These are phyloP conservation scores for Meandrusa payeni DNA, from an alignment of 2,888 invertebrate genomes.

Conservation along the genomic window DNA sequence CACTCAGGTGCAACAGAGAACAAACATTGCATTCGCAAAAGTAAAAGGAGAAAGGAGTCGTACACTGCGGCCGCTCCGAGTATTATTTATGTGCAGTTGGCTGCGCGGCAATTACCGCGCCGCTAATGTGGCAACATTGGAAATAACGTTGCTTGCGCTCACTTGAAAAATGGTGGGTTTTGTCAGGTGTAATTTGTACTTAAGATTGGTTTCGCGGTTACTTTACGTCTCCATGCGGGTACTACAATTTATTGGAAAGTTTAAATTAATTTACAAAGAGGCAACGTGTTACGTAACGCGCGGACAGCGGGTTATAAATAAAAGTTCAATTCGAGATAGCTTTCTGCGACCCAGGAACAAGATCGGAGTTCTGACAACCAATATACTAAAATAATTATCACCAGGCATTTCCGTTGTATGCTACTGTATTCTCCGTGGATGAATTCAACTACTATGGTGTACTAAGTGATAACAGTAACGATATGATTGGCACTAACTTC, in stretches of 20 bases:
- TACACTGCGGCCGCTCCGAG: slow-evolving; percentile 26
- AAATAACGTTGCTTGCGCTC: slow-evolving; percentile 39
- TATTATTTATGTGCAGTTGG: slow-evolving; percentile 51
- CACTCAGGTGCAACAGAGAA: slow-evolving; percentile 22
- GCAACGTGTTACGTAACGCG: background rate
- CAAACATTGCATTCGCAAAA: slow-evolving; percentile 30
- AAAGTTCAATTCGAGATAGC: too few species aligned
- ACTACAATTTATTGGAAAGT: slow-evolving; percentile 4
- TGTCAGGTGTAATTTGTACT: slow-evolving; percentile 30
- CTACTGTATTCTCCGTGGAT: too few species aligned
- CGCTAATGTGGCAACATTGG: slow-evolving; percentile 49
- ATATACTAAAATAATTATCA: too few species aligned
- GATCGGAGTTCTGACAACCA: too few species aligned
- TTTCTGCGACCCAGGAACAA: too few species aligned
- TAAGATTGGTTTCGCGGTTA: slow-evolving; percentile 11
- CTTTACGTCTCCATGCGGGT: slow-evolving; percentile 6
- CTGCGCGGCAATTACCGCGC: slow-evolving; percentile 44
- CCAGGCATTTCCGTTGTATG: too few species aligned
- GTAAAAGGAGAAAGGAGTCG: slow-evolving; percentile 30
- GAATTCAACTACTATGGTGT: too few species aligned
- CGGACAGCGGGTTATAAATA: too few species aligned
- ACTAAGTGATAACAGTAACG: too few species aligned
- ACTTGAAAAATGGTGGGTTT: slow-evolving; percentile 33
- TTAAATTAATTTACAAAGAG: slow-evolving; percentile 7
- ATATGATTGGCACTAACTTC: too few species aligned